phyloP scores from a whole-genome alignment of 2,113 vertebrate species.

The Callocephalon fimbriatum region DNA sequence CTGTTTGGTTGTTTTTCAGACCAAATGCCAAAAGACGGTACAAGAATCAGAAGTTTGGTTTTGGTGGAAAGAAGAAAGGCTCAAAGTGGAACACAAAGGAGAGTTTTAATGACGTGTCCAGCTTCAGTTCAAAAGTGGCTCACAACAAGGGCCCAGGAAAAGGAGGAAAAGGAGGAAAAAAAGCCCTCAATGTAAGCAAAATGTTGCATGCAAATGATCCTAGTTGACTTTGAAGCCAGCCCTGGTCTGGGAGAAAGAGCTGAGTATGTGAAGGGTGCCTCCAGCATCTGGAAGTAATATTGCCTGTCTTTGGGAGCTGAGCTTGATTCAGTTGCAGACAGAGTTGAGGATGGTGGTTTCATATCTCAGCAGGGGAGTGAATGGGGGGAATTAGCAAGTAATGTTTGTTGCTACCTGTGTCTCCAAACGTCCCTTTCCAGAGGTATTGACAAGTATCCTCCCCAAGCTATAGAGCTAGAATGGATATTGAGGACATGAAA shows the following conservation, averaged over 20 bases:
- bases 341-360: neutral
- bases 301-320: neutral
- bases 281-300: neutral
- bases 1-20: slow-evolving; percentile 64
- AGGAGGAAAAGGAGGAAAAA: slow-evolving; percentile 76
- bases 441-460: neutral
- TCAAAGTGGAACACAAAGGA: slow-evolving; percentile 96
- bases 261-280: neutral
- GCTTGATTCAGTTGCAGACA: neutral
- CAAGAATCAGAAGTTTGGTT: slow-evolving; percentile 96
- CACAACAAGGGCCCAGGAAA: slow-evolving; percentile 80
- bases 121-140: slow-evolving; percentile 86
- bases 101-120: slow-evolving; percentile 89
- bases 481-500: neutral
- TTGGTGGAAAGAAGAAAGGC: slow-evolving; percentile 95
- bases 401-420: neutral
- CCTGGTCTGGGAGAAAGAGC: neutral
- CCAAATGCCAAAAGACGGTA: slow-evolving; percentile 89
- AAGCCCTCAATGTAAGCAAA: slow-evolving; percentile 79
- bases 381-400: neutral
- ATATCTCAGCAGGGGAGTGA: neutral
- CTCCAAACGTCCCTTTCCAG: neutral
- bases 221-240: neutral
- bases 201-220: neutral
- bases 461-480: neutral